A percentile compares a stretch with the other conserved stretches of the same genome.
Evolutionary conservation across 1,140 invertebrate species (phyloP).

Genomic region (Hylaeus anthracinus): DNA sequence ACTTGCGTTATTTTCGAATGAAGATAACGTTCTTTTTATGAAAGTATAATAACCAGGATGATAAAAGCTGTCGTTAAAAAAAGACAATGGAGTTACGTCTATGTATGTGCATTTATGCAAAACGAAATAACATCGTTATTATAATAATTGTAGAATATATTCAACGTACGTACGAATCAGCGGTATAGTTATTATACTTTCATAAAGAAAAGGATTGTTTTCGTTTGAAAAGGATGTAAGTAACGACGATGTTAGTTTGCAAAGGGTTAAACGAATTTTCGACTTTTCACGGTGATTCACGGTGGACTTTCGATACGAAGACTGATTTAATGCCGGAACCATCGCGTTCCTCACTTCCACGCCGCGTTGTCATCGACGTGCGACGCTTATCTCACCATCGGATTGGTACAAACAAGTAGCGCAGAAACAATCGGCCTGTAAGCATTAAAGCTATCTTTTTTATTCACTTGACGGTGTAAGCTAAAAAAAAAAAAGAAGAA

Average conservation of each 20-base stretch:
- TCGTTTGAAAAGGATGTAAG: neutral
- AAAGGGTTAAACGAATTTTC: constrained; percentile 25
- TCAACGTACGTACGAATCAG: too few relatives aligned
- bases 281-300: constrained; percentile 22
- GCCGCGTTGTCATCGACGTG: constrained; percentile 7
- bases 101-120: too few relatives aligned
- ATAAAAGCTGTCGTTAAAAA: too few relatives aligned
- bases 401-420: constrained; percentile 20
- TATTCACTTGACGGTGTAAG: constrained; percentile 11
- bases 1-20: too few relatives aligned
- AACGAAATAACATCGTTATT: neutral
- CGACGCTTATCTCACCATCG: neutral
- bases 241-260: constrained; percentile 10
- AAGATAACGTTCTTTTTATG: too few relatives aligned
- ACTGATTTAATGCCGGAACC: constrained; percentile 43
- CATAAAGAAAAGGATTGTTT: too few relatives aligned
- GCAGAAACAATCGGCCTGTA: constrained; percentile 37
- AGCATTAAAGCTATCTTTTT: constrained; percentile 35
- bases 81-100: too few relatives aligned
- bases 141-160: too few relatives aligned
- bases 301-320: constrained; percentile 50
- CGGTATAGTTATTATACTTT: too few relatives aligned
- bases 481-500: too few relatives aligned
- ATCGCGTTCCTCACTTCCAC: constrained; percentile 50
- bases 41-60: too few relatives aligned